These are phyloP conservation scores for Takifugu rubripes DNA, from an alignment of 2,797 vertebrate species.

Conservation along the genomic window DNA sequence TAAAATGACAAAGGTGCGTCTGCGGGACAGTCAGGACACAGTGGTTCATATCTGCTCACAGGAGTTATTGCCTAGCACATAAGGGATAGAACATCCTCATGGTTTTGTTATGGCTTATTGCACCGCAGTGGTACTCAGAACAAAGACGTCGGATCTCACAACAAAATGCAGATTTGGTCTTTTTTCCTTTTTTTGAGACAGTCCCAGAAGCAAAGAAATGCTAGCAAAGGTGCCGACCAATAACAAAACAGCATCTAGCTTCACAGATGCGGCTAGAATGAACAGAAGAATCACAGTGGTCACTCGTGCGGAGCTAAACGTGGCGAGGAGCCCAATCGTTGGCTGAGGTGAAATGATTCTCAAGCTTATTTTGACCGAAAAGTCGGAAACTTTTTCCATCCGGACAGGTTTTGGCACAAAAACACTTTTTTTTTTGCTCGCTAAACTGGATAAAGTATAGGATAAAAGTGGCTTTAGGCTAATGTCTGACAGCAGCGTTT, in stretches of 20 bases:
- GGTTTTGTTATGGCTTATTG: conserved; percentile 65
- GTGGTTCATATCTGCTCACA: conserved; percentile 46
- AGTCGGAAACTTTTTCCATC: too few relatives aligned
- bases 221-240: conserved; percentile 10
- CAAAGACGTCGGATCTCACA: conserved; percentile 23
- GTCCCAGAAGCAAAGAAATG: conserved; percentile 28
- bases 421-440: too few relatives aligned
- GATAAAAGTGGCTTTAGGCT: too few relatives aligned
- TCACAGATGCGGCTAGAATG: neutral
- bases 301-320: neutral
- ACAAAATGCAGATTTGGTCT: conserved; percentile 59
- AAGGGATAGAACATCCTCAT: conserved; percentile 40
- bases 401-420: too few relatives aligned
- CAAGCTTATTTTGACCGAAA: too few relatives aligned
- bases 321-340: too few relatives aligned
- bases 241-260: conserved; percentile 1
- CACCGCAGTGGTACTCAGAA: conserved; percentile 34
- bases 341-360: too few relatives aligned
- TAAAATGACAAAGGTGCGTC: too few relatives aligned
- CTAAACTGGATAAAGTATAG: too few relatives aligned
- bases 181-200: conserved; percentile 47
- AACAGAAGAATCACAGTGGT: conserved; percentile 10
- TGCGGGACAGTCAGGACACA: conserved; percentile 32
- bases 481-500: too few relatives aligned
- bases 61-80: conserved; percentile 52